Evolutionary conservation across 2,797 vertebrate genomes (phyloP).

Genomic region (Pseudomugil gertrudae): DNA sequence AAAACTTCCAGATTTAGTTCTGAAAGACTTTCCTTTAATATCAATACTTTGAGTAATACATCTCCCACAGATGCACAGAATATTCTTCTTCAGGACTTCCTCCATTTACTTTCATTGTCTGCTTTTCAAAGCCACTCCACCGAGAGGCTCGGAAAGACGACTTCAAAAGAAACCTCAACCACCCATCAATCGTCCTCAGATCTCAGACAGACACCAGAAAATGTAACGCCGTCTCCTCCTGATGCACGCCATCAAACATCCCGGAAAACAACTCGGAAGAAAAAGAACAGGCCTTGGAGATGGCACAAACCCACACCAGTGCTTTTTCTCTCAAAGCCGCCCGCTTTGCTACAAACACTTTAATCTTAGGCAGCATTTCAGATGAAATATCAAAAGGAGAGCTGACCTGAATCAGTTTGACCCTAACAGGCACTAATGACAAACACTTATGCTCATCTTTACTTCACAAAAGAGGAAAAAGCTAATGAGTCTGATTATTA

Average conservation of each 20-base stretch:
- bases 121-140: slow-evolving; percentile 12
- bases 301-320: background rate
- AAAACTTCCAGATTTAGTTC: background rate
- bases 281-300: slow-evolving; percentile 14
- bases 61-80: background rate
- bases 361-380: background rate
- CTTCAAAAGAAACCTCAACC: slow-evolving; percentile 44
- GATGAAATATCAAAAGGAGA: slow-evolving; percentile 24
- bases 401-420: slow-evolving; percentile 15
- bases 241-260: slow-evolving; percentile 19
- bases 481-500: background rate
- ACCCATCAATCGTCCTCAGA: slow-evolving; percentile 38
- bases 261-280: slow-evolving; percentile 13
- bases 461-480: background rate
- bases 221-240: slow-evolving; percentile 30
- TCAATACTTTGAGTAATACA: background rate
- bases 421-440: slow-evolving; percentile 2
- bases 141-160: slow-evolving; percentile 4
- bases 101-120: slow-evolving; percentile 16
- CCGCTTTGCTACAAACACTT: slow-evolving; percentile 10
- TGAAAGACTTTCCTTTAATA: background rate
- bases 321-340: slow-evolving; percentile 9
- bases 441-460: background rate
- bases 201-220: slow-evolving; percentile 59
- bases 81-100: background rate